phyloP scores from a whole-genome alignment of 2,888 invertebrate genomes.

The Idaea aversata region DNA sequence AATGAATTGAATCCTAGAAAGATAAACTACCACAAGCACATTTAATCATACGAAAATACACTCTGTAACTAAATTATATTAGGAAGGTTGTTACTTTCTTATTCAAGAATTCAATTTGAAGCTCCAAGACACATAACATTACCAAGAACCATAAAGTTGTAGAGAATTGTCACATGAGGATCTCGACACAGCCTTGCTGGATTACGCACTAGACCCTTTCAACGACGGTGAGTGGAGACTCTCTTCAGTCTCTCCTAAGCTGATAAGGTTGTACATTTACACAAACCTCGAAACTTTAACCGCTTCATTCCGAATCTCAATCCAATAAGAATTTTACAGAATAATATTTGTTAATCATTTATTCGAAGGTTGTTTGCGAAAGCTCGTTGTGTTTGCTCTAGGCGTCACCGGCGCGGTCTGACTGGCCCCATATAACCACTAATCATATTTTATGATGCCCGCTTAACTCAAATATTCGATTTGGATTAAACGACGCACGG shows the following conservation, averaged over 20 bases:
- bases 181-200: not conserved
- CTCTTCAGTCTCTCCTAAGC: not conserved
- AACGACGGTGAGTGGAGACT: not conserved
- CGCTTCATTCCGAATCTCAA: slow-evolving; percentile 17
- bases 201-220: not conserved
- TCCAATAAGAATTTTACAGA: slow-evolving; percentile 39
- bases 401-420: slow-evolving; percentile 50
- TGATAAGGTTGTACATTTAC: not conserved
- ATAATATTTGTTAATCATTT: slow-evolving; percentile 56
- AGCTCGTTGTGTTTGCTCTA: slow-evolving; percentile 56
- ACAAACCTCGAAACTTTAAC: slow-evolving; percentile 11
- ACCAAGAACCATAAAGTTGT: not conserved
- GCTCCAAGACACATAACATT: not conserved
- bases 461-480: slow-evolving; percentile 63
- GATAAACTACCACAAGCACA: not conserved
- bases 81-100: not conserved
- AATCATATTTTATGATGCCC: slow-evolving; percentile 74
- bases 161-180: not conserved
- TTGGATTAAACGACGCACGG: slow-evolving; percentile 59
- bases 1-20: not conserved
- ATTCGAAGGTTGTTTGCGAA: slow-evolving; percentile 50
- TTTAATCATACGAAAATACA: not conserved
- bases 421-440: slow-evolving; percentile 57
- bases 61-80: not conserved
- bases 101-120: slow-evolving; percentile 1